These are phyloP conservation scores for Pogona vitticeps DNA, from an alignment of 2,113 vertebrate species.

Conservation along the genomic window DNA sequence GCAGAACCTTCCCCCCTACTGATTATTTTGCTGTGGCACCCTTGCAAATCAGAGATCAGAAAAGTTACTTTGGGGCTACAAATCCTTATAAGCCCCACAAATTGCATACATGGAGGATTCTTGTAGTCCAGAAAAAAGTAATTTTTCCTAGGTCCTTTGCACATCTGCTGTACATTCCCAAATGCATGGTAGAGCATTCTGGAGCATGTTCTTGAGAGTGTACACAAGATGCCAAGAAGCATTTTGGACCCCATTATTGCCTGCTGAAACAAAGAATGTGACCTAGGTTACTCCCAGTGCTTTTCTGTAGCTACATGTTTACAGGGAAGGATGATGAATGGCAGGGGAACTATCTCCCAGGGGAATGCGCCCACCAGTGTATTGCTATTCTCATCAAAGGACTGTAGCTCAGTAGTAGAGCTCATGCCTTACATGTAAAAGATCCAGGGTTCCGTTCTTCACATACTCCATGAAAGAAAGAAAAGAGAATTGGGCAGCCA, in stretches of 20 bases:
- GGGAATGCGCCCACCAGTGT: neutral
- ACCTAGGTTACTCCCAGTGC: neutral
- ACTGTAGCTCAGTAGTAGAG: neutral
- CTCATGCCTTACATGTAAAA: neutral
- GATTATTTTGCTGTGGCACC: too few species aligned
- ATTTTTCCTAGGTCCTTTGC: too few species aligned
- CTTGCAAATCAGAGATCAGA: too few species aligned
- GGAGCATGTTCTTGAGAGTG: neutral
- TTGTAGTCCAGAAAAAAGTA: too few species aligned
- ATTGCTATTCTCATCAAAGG: neutral
- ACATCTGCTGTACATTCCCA: neutral
- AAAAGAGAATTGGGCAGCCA: neutral
- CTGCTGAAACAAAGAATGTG: too few species aligned
- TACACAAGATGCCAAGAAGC: neutral
- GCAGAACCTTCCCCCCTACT: neutral
- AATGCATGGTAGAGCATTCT: neutral
- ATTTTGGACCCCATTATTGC: neutral
- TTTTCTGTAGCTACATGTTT: neutral
- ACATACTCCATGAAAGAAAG: neutral
- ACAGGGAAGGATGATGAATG: neutral
- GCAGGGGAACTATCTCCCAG: neutral
- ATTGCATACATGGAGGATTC: too few species aligned
- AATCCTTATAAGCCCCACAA: too few species aligned
- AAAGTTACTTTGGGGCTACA: too few species aligned
- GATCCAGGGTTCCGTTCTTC: neutral